Conservation (phyloP, 2,888 invertebrate species). For the Sarcophaga carnaria region DNA sequence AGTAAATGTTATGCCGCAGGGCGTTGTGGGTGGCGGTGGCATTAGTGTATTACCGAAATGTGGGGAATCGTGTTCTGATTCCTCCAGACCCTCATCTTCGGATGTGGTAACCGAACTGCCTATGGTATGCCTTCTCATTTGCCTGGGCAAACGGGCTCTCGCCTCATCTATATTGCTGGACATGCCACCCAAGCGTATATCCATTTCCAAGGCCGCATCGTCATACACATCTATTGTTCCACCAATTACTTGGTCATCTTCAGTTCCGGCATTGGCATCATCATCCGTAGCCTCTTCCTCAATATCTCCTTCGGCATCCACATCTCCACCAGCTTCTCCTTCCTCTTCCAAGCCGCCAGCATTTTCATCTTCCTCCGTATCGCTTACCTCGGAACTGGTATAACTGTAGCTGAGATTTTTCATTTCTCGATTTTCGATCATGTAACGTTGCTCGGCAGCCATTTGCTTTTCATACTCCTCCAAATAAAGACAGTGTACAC, state of each 20-base stretch:
- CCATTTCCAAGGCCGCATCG: constrained; percentile 76
- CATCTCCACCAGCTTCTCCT: constrained; percentile 60
- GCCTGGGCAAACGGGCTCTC: constrained; percentile 75
- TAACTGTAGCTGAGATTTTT: constrained; percentile 83
- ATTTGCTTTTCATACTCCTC: constrained; percentile 87
- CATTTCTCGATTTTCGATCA: constrained; percentile 79
- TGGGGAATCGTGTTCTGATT: constrained; percentile 81
- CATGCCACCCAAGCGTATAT: constrained; percentile 75
- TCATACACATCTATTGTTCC: constrained; percentile 71
- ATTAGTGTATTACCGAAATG: constrained; percentile 82
- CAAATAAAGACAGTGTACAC: constrained; percentile 90
- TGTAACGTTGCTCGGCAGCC: constrained; percentile 80
- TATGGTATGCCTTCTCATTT: constrained; percentile 78
- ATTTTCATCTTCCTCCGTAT: constrained; percentile 76
- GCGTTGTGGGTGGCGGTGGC: constrained; percentile 81
- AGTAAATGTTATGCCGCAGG: constrained; percentile 86
- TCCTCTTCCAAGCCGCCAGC: not conserved
- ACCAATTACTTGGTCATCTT: constrained; percentile 50
- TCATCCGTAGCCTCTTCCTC: constrained; percentile 80
- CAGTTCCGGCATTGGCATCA: constrained; percentile 65
- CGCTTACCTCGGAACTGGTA: constrained; percentile 82
- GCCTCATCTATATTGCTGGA: constrained; percentile 77
- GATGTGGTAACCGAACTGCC: constrained; percentile 79
- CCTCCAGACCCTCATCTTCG: constrained; percentile 82
- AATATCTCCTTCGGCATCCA: constrained; percentile 42